Conservation (phyloP, 2,888 invertebrate species). For the Acronicta alni region DNA sequence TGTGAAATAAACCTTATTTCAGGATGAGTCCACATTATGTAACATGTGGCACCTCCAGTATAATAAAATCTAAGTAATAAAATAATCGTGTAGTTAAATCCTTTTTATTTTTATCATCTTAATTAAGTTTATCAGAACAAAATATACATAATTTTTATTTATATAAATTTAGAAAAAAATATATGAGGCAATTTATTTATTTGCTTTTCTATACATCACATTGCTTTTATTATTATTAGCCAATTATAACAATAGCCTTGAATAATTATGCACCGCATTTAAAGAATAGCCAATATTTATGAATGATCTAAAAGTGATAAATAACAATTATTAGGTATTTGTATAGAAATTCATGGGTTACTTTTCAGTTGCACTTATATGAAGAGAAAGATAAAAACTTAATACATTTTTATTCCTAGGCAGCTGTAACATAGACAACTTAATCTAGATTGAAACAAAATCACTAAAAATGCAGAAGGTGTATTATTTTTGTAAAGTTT, state of each 20-base stretch:
- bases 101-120: conserved; percentile 65
- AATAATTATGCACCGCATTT: conserved; percentile 33
- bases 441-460: conserved; percentile 45
- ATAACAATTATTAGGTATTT: conserved; percentile 4
- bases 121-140: conserved; percentile 63
- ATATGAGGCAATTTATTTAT: conserved; percentile 48
- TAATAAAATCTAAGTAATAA: conserved; percentile 15
- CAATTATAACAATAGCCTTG: conserved; percentile 46
- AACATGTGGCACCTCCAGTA: no score
- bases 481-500: conserved; percentile 12
- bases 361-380: conserved; percentile 18
- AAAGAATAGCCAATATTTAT: conserved; percentile 16
- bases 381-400: conserved; percentile 42
- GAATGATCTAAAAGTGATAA: conserved; percentile 17
- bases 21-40: no score
- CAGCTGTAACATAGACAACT: conserved; percentile 47
- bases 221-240: conserved; percentile 44
- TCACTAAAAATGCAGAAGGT: conserved; percentile 46
- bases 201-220: conserved; percentile 41
- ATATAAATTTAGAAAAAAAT: conserved; percentile 70
- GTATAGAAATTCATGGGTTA: conserved; percentile 16
- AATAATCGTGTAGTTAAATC: conserved; percentile 40
- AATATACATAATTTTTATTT: conserved; percentile 70
- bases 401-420: conserved; percentile 53
- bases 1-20: no score